Conservation (phyloP, 1,140 invertebrate genomes). For the Grapholita molesta region DNA sequence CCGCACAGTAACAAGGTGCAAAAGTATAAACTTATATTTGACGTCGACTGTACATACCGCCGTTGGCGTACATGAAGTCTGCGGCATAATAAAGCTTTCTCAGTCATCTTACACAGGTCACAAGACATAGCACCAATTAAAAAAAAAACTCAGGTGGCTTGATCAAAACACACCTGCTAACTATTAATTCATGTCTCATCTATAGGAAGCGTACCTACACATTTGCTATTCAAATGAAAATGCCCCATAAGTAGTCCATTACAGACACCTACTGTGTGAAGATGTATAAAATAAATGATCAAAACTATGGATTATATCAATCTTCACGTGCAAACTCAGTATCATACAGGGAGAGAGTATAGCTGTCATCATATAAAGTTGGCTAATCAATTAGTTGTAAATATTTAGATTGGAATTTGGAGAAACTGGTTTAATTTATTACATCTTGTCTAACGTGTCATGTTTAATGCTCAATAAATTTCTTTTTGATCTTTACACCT, state of each 20-base stretch:
- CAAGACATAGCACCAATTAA: neutral
- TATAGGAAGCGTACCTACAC: neutral
- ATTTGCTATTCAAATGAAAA: neutral
- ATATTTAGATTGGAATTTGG: conserved; percentile 44
- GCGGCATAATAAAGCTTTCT: too few species aligned
- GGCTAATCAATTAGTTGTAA: conserved; percentile 52
- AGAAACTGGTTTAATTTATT: conserved; percentile 42
- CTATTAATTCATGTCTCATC: neutral
- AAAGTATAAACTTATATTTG: too few species aligned
- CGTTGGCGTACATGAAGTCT: too few species aligned
- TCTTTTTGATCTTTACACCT: neutral
- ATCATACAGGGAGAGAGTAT: conserved; percentile 53
- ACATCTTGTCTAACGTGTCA: neutral
- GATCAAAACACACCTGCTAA: neutral
- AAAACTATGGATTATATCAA: conserved; percentile 23
- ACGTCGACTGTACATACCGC: too few species aligned
- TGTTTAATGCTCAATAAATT: neutral
- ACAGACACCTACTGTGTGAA: neutral
- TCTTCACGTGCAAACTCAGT: conserved; percentile 26
- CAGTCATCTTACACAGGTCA: too few species aligned
- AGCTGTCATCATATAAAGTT: conserved; percentile 53
- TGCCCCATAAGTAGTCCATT: neutral
- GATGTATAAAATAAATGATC: conserved; percentile 1
- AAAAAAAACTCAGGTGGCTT: neutral
- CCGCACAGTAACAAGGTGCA: too few species aligned